Evolutionary conservation across 2,113 vertebrate species (phyloP), one percentile per base, ranked within the genome.

Genomic region (Paracyprichromis sp.): DNA sequence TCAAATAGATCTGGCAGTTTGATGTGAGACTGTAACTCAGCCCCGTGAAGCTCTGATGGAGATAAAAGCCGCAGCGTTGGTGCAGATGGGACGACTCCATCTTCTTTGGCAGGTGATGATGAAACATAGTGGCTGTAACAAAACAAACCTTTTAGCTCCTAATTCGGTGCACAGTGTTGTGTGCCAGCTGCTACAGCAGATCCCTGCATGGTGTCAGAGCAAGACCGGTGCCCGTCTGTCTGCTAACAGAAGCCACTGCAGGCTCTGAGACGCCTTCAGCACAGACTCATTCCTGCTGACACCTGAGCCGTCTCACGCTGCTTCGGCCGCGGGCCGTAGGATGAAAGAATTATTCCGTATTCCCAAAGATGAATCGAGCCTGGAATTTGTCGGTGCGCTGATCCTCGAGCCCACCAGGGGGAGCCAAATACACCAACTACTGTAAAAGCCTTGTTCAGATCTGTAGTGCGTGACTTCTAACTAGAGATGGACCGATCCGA

Each of bases 341-440:
- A 7, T 79, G 36, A 78, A 19, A 14, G 56, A 79, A 38, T 86
- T n/a, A 26, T 24, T 73, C 4, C 0, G 8, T 40, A 19, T 76
- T 86, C 47, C 17, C 19, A 11, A 14, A 76, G 24, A 78, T 78
- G 26, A 50, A 26, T 45, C 4, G 8, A 50, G 26, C 45, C 16
- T 78, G 26, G 26, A 52, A 1, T 31, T 56, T 82, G 24, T 36
- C 6, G 1, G 3, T 29, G 85, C 7, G 66, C 24, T 69, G 1
- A 52, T 13, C 4, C 29, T 43, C 4, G 6, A 16, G 19, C 9
- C 89, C 89, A 85, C 34, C 40, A 88, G 86, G 50, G 85, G 89
- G 79, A 82, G 90, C 66, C 78, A 90, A 14, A 89, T 7, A 84
- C 19, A 63, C 9, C 14, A 47, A 0, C 31, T 17, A 29, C 24